Base-by-base conservation (phyloP, 2,888 invertebrate genomes). In the Automeris io region DNA sequence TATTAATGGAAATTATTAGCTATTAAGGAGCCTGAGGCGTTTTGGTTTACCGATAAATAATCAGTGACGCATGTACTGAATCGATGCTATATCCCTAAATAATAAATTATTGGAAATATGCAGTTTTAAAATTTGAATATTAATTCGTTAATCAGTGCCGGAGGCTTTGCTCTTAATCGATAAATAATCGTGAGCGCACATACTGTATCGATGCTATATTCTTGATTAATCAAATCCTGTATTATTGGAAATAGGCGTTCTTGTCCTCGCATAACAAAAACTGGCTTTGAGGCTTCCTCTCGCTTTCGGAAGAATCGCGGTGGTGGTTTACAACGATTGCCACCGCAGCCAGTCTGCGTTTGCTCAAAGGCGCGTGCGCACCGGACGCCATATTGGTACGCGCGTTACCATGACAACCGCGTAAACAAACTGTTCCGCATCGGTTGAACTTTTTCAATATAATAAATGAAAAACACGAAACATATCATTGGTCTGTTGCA, bases 381-480 rank as follows among this genome's bases (percentile, higher is more conserved):
- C 63, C 69, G 65, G 62, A 61, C 80, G 80, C 77, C 74, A 76
- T 80, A 65, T 78, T 81, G 69, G 55, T 61, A 65, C 57, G 54
- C 59, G 57, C 64, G 83, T 85, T 83, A 67, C 72, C 71, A 86
- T 85, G 85, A 79, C 81, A 61, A 83, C 85, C 70, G 76, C 69
- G 79, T 79, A 76, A 74, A 77, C 72, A 75, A 64, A 61, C 21
- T 11, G 22, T 22, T 32, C 31, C 18, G 18, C 9, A 37, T 23
- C 24, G n/a, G 9, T 16, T 48, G 49, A 33, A 40, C 39, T 33
- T 26, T 32, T 5, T 5, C n/a, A n/a, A n/a, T n/a, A n/a, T n/a
- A n/a, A n/a, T n/a, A n/a, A n/a, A n/a, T n/a, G n/a, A n/a, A n/a
- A n/a, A n/a, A n/a, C n/a, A 34, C 23, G 7, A 26, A 26, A 7